Evolutionary conservation across 92 coral and sea anemone species (phyloP).

Genomic region (Scolanthus callimorphus): DNA sequence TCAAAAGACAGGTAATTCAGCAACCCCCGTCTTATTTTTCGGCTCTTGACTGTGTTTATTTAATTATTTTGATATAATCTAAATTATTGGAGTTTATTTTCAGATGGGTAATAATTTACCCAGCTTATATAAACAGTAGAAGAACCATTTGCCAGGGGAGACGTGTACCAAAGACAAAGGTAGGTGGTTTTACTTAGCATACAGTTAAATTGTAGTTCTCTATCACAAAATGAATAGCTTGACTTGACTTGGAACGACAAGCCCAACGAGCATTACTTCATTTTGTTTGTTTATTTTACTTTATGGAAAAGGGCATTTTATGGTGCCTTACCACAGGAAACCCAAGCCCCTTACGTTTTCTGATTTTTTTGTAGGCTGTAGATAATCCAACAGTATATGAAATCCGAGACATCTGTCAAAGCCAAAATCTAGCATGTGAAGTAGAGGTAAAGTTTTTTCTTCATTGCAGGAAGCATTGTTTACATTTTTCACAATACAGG

Average conservation of each 20-base stretch:
- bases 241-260: no score
- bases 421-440: slow-evolving; percentile 87
- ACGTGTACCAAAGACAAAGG: slow-evolving; percentile 91
- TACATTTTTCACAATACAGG: no score
- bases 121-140: slow-evolving; percentile 85
- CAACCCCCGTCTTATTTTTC: not conserved
- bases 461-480: no score
- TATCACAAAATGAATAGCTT: no score
- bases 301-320: no score
- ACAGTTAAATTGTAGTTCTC: no score
- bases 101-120: slow-evolving; percentile 94
- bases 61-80: not conserved
- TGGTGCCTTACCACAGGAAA: no score
- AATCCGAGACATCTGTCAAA: slow-evolving; percentile 91
- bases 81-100: not conserved
- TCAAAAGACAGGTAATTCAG: slow-evolving; percentile 77
- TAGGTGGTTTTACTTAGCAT: no score
- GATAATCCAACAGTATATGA: slow-evolving; percentile 96
- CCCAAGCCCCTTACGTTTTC: no score
- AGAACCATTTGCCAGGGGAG: slow-evolving; percentile 89
- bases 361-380: slow-evolving; percentile 84
- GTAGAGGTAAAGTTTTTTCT: slow-evolving; percentile 62
- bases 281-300: no score
- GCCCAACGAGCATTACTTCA: no score
- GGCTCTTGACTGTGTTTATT: not conserved